Evolutionary conservation across 2,888 invertebrate genomes (phyloP), one percentile per base, ranked within the genome.

Genomic region (Augiades crinisus): DNA sequence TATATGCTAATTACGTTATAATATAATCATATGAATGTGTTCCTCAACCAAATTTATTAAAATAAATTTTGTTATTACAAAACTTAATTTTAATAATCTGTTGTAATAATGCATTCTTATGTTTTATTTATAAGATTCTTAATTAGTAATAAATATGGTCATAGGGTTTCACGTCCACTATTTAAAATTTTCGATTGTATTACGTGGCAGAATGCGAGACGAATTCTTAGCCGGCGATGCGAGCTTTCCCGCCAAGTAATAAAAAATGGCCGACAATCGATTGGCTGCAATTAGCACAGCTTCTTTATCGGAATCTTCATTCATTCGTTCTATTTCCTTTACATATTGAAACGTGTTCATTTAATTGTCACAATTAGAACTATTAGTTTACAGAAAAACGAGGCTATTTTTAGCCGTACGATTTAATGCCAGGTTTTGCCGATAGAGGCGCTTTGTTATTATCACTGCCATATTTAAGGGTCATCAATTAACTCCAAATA

Each of bases 191-290:
- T 10, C 8, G 10, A 5, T 1, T 2, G 4, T 27, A 27, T 8
- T 10, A 34, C 33, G 13, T 49, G 49, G 34, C 17, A 24, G 49
- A 49, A 49, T 49, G 40, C 33, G 2, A 13, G 16, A 27, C 21
- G 13, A 34, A 12, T 19, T 10, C 27, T 33, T 31, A 13, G 31
- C 31, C 31, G 31, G 10, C 7, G n/a, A 40, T 2, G 17, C 16
- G 14, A 10, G 14, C 10, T 31, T 49, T 49, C 49, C 41, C 41
- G 24, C 49, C 22, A 33, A 34, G 33, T 22, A 12, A 17, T 14
- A 49, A 49, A 49, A 41, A 49, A 49, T 49, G 49, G 8, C 41
- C 33, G 22, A 33, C 33, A 40, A 40, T 41, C 41, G 49, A 41
- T 24, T 40, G 8, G 12, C 10, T 27, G 41, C 40, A 40, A 41